phyloP scores from a whole-genome alignment of 2,113 vertebrate species.

The Actenoides hombroni region DNA sequence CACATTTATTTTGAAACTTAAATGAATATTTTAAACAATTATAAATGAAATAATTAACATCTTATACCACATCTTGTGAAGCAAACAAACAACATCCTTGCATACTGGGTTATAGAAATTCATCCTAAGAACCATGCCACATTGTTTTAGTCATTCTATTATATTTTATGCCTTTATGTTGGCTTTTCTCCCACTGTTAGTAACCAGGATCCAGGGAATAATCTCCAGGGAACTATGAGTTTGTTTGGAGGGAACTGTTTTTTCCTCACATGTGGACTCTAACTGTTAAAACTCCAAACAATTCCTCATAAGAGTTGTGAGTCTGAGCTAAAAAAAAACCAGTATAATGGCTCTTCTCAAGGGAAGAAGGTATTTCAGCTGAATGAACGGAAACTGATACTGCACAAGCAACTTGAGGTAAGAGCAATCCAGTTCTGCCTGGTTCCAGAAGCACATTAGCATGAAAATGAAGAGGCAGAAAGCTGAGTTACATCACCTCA shows the following conservation, averaged over 20 bases:
- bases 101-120: slow-evolving; percentile 38
- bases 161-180: slow-evolving; percentile 38
- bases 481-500: slow-evolving; percentile 9
- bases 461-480: neutral
- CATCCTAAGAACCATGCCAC: neutral
- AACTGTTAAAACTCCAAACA: slow-evolving; percentile 13
- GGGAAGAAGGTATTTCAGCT: slow-evolving; percentile 24
- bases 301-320: neutral
- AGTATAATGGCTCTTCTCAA: neutral
- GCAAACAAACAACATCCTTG: neutral
- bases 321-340: neutral
- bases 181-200: slow-evolving; percentile 36
- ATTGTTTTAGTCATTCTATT: slow-evolving; percentile 43
- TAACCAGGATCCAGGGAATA: slow-evolving; percentile 30
- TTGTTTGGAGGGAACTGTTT: slow-evolving; percentile 32
- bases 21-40: slow-evolving; percentile 60
- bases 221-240: slow-evolving; percentile 17
- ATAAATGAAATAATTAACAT: slow-evolving; percentile 37
- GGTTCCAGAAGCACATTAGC: neutral
- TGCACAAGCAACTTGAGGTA: neutral
- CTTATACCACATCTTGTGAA: slow-evolving; percentile 26
- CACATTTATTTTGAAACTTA: slow-evolving; percentile 49
- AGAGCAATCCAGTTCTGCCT: neutral
- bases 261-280: slow-evolving; percentile 14
- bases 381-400: neutral